A percentile compares a stretch with the other conserved stretches of the same genome.
Conservation (phyloP, 1,140 invertebrate genomes). For the Papilio polytes region DNA sequence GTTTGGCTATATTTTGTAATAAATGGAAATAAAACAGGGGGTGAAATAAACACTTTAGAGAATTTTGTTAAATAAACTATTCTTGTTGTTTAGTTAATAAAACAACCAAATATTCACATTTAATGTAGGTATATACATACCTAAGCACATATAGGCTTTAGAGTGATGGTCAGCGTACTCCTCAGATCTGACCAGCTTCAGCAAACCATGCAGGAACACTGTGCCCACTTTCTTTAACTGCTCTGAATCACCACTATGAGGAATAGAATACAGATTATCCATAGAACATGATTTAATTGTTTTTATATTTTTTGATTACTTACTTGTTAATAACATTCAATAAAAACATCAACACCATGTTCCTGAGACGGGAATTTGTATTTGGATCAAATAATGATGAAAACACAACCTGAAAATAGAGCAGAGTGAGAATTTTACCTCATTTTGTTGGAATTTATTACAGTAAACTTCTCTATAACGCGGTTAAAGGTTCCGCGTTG, state of each 20-base stretch:
- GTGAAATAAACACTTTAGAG: no score
- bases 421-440: no score
- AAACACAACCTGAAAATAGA: constrained; percentile 88
- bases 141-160: constrained; percentile 91
- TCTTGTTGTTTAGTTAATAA: no score
- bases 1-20: no score
- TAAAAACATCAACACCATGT: constrained; percentile 92
- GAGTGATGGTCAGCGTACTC: constrained; percentile 86
- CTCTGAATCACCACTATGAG: constrained; percentile 85
- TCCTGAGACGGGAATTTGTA: constrained; percentile 92
- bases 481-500: no score
- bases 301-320: constrained; percentile 56
- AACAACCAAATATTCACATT: background rate
- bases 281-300: no score
- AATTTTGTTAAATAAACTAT: no score
- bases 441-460: no score
- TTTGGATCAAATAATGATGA: constrained; percentile 93
- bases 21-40: no score
- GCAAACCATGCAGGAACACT: constrained; percentile 88
- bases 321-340: constrained; percentile 92
- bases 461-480: no score
- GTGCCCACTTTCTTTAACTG: constrained; percentile 86
- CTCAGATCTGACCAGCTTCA: constrained; percentile 88
- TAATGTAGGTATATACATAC: constrained; percentile 64
- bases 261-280: constrained; percentile 3